Percentiles rank a stretch among this genome's conserved stretches.
Conservation (phyloP, 1,140 invertebrate species). For the Babylonia areolata region DNA sequence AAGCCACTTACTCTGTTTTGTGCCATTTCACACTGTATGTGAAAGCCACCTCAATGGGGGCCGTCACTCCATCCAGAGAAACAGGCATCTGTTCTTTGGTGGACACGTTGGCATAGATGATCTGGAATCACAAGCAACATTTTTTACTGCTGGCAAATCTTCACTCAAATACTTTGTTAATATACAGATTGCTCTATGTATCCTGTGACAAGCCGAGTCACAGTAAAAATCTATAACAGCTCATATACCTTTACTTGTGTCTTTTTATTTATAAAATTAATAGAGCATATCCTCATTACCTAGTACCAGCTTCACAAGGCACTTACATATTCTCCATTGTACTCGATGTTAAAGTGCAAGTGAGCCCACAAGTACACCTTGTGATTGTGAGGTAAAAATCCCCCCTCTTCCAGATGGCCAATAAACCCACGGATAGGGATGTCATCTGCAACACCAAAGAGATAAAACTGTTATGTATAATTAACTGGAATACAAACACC, state of each 20-base stretch:
- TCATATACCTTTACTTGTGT: no score
- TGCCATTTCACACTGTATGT: constrained; percentile 79
- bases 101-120: constrained; percentile 60
- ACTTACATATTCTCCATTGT: constrained; percentile 77
- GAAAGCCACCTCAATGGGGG: constrained; percentile 73
- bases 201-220: no score
- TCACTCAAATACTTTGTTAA: no score
- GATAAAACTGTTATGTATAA: no score
- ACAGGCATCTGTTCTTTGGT: constrained; percentile 76
- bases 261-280: no score
- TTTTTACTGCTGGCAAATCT: no score
- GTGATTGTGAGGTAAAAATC: constrained; percentile 78
- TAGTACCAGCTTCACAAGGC: no score
- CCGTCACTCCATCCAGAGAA: constrained; percentile 72
- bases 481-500: no score
- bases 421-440: constrained; percentile 79
- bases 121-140: no score
- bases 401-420: constrained; percentile 78
- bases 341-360: constrained; percentile 78
- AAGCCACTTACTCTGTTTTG: constrained; percentile 70
- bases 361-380: constrained; percentile 78
- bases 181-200: no score
- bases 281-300: no score
- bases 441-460: constrained; percentile 72
- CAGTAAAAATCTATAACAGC: no score